phyloP scores from a whole-genome alignment of 1,140 invertebrate species.

The Pogonomyrmex barbatus region DNA sequence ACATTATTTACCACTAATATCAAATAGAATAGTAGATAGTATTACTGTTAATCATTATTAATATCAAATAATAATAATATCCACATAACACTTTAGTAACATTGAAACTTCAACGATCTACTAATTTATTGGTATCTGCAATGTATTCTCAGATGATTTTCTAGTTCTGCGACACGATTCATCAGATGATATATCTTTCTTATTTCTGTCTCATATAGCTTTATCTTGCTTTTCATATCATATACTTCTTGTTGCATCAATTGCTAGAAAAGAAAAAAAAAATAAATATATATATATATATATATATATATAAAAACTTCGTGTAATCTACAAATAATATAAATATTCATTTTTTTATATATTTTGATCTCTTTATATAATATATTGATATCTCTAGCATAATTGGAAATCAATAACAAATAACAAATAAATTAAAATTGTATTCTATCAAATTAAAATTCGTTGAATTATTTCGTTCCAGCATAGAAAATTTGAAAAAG shows the following conservation, averaged over 20 bases:
- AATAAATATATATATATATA: too few relatives aligned
- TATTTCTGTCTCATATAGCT: constrained; percentile 81
- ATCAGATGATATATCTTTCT: constrained; percentile 82
- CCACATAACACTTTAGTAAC: neutral
- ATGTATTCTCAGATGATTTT: constrained; percentile 80
- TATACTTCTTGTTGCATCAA: constrained; percentile 83
- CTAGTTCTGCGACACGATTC: constrained; percentile 81
- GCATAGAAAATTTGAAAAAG: neutral
- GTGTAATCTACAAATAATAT: neutral
- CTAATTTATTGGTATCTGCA: constrained; percentile 75
- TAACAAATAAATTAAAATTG: neutral
- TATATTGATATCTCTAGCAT: neutral
- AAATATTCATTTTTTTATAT: neutral
- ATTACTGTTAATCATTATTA: neutral
- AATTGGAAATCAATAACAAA: neutral
- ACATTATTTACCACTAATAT: neutral
- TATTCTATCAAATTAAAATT: neutral
- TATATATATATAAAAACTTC: neutral
- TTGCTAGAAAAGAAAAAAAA: constrained; percentile 76
- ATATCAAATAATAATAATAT: constrained; percentile 26
- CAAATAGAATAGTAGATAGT: constrained; percentile 1
- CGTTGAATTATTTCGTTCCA: neutral
- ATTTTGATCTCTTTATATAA: neutral
- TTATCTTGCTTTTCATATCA: constrained; percentile 82
- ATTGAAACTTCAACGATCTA: constrained; percentile 69